Evolutionary conservation across 2,797 vertebrate genomes (phyloP).

Genomic region (Miichthys miiuy): DNA sequence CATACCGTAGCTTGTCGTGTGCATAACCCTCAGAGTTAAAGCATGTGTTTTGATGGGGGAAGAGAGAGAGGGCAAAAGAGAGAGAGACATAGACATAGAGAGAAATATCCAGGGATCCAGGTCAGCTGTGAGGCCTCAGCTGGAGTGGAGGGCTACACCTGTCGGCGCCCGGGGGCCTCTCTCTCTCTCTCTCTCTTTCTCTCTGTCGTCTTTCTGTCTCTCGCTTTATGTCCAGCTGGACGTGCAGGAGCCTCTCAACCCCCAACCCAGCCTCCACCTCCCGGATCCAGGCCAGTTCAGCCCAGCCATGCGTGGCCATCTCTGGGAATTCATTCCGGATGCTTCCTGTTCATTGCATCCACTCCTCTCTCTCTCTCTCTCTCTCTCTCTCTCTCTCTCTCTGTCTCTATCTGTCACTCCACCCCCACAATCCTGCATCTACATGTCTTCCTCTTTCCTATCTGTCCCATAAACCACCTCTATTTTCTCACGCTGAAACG

Average conservation of each 20-base stretch:
- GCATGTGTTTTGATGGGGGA: conserved; percentile 70
- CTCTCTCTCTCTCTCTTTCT: conserved; percentile 44
- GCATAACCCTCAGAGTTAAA: conserved; percentile 58
- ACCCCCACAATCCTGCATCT: conserved; percentile 33
- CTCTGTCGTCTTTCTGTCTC: conserved; percentile 54
- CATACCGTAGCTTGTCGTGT: conserved; percentile 50
- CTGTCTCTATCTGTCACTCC: conserved; percentile 58
- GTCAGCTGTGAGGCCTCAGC: conserved; percentile 86
- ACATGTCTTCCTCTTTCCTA: conserved; percentile 44
- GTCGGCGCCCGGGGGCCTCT: conserved; percentile 81
- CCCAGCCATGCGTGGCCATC: conserved; percentile 82
- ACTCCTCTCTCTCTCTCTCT: conserved; percentile 48
- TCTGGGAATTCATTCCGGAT: conserved; percentile 84
- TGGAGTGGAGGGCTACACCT: conserved; percentile 86
- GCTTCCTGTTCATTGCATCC: conserved; percentile 80
- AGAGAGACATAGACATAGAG: conserved; percentile 47
- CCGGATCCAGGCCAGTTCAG: conserved; percentile 83
- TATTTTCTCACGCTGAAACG: conserved; percentile 22
- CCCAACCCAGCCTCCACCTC: conserved; percentile 75
- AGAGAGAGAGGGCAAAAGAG: conserved; percentile 29
- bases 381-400: conserved; percentile 38
- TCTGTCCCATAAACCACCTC: conserved; percentile 45
- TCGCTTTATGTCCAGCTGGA: conserved; percentile 80
- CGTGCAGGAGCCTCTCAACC: conserved; percentile 73
- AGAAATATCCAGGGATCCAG: conserved; percentile 80